phyloP scores from a whole-genome alignment of 1,140 invertebrate species.

The Ips nitidus region DNA sequence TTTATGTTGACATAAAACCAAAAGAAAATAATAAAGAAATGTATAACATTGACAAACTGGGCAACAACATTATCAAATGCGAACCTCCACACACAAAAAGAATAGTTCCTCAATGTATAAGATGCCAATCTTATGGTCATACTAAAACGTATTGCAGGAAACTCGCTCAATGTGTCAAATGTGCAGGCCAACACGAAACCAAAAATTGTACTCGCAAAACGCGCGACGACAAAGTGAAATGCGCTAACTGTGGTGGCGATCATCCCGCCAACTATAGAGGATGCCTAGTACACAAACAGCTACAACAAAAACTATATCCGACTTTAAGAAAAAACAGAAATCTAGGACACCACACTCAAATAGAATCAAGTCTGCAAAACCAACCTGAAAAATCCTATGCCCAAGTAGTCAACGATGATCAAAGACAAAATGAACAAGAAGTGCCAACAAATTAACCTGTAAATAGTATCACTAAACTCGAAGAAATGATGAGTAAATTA shows the following conservation, averaged over 20 bases:
- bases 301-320: too few species aligned
- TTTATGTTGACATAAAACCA: slow-evolving; percentile 49
- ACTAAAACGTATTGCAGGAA: slow-evolving; percentile 47
- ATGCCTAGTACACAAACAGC: slow-evolving; percentile 45
- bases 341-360: too few species aligned
- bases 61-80: slow-evolving; percentile 43
- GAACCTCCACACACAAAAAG: slow-evolving; percentile 45
- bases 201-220: slow-evolving; percentile 50
- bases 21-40: slow-evolving; percentile 49
- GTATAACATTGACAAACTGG: slow-evolving; percentile 44
- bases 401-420: too few species aligned
- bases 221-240: slow-evolving; percentile 44
- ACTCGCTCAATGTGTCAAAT: slow-evolving; percentile 49
- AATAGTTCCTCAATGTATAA: slow-evolving; percentile 46
- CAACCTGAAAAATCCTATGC: too few species aligned
- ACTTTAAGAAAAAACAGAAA: too few species aligned
- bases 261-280: slow-evolving; percentile 52
- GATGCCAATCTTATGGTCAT: slow-evolving; percentile 51
- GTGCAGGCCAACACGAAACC: slow-evolving; percentile 45
- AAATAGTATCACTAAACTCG: too few species aligned
- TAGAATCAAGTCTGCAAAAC: too few species aligned
- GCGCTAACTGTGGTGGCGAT: slow-evolving; percentile 45
- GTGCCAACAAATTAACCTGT: too few species aligned
- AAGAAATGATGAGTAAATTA: too few species aligned
- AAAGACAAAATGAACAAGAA: too few species aligned